Evolutionary conservation across 2,113 vertebrate species (phyloP), one percentile per base, ranked within the genome.

Genomic region (Mesitornis unicolor): DNA sequence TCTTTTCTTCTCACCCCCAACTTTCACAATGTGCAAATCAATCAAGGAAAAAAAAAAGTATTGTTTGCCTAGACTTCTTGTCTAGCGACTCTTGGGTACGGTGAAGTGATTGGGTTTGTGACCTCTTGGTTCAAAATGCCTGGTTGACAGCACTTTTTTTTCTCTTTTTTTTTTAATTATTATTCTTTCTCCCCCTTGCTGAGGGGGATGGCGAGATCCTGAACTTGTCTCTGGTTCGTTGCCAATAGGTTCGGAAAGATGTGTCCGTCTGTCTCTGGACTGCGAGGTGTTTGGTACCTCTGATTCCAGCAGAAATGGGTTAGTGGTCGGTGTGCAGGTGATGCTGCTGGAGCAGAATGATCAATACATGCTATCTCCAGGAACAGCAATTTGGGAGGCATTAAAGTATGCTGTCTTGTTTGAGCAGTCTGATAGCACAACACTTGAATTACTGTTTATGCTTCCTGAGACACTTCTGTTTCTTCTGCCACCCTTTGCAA

Each of bases 1-100:
- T 96, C 69, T 90, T 86, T 83, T 94, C 90, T 93, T 88, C 68
- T 92, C 60, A 8, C 50, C 71, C 76, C 63, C 64, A 84, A 86
- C 85, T 93, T 95, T 33, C 83, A 95, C 91, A 97, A 87, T 95
- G 96, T 84, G 73, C 29, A 95, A 92, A 95, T 96, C 94, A 96
- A 95, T 97, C 93, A 89, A 86, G 83, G 8, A 17, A 57, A 70
- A 65, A 2, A 79, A 61, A 68, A 45, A 14, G 24, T 47, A 87
- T 89, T 96, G 80, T 93, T 95, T 95, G 93, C 51, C 51, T 87
- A 89, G 84, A 74, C 83, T 92, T 82, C 71, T 92, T 17, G 3
- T 31, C 43, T 87, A 35, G 76, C 38, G 48, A 73, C 68, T 70
- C 53, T 64, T 83, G 71, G 85, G 28, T 48, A 87, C 75, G 94